Evolutionary conservation across 2,113 vertebrate genomes (phyloP).

Genomic region (Corythornis madagascariensis): DNA sequence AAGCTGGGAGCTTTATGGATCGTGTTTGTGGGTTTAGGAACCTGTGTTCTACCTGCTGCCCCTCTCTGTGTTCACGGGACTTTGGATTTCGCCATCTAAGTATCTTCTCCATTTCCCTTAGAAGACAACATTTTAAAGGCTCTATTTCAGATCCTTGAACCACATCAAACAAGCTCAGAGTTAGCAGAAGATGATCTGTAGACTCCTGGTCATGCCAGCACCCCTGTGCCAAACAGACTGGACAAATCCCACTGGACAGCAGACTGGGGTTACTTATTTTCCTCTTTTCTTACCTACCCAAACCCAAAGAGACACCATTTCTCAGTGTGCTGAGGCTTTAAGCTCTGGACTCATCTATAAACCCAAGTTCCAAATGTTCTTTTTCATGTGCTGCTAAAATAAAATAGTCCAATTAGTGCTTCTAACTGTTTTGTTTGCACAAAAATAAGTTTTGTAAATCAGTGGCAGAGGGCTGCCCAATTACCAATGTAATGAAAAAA

Average conservation of each 20-base stretch:
- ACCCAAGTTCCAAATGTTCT: neutral
- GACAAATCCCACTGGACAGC: neutral
- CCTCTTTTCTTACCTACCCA: neutral
- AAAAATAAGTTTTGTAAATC: conserved; percentile 45
- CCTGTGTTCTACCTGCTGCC: neutral
- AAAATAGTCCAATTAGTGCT: neutral
- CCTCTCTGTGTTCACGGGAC: neutral
- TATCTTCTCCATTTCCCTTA: neutral
- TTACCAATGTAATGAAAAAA: conserved; percentile 26
- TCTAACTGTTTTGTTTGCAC: neutral
- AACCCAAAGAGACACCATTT: neutral
- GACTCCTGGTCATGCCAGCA: neutral
- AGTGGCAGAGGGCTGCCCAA: neutral
- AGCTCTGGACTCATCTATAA: neutral
- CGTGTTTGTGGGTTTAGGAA: neutral
- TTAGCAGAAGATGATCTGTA: neutral
- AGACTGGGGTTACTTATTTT: neutral
- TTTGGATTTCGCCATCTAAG: neutral
- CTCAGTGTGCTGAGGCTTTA: neutral
- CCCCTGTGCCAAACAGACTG: neutral
- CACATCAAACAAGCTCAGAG: neutral
- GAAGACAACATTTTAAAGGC: neutral
- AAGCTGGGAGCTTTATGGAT: neutral
- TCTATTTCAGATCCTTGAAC: neutral
- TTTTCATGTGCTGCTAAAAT: neutral